A percentile compares a stretch with the other conserved stretches of the same genome.
Evolutionary conservation across 2,797 vertebrate genomes (phyloP).

Genomic region (Crenichthys baileyi): DNA sequence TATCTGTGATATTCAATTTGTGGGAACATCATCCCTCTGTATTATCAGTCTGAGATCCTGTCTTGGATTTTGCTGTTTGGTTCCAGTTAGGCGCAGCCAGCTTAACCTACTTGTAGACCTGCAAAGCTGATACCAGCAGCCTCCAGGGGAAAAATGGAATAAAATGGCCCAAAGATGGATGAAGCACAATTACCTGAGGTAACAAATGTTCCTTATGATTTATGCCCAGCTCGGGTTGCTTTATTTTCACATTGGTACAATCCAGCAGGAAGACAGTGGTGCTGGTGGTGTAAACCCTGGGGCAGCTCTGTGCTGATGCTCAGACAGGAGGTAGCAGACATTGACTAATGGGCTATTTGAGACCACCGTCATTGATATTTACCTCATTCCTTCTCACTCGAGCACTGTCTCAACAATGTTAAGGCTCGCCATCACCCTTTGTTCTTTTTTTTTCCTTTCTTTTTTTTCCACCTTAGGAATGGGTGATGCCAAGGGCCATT

Average conservation of each 20-base stretch:
- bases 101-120: conserved; percentile 43
- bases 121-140: conserved; percentile 61
- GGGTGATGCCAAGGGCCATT: conserved; percentile 59
- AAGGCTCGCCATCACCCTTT: conserved; percentile 61
- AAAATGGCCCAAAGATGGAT: conserved; percentile 78
- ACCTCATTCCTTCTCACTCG: conserved; percentile 72
- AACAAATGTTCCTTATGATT: conserved; percentile 83
- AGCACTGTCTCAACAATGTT: conserved; percentile 67
- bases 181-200: conserved; percentile 78
- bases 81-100: conserved; percentile 33
- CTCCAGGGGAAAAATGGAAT: conserved; percentile 76
- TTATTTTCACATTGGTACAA: conserved; percentile 76
- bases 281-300: conserved; percentile 59
- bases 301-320: conserved; percentile 70
- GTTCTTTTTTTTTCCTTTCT: conserved; percentile 35
- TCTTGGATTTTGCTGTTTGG: conserved; percentile 15
- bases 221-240: conserved; percentile 80
- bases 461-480: conserved; percentile 42
- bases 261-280: conserved; percentile 75
- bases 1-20: not conserved
- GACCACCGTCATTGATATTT: conserved; percentile 81
- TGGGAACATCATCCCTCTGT: not conserved
- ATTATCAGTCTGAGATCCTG: not conserved
- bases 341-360: conserved; percentile 80
- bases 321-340: conserved; percentile 66